Conservation (phyloP, 92 coral and sea anemone species). For the Siderastrea siderea region DNA sequence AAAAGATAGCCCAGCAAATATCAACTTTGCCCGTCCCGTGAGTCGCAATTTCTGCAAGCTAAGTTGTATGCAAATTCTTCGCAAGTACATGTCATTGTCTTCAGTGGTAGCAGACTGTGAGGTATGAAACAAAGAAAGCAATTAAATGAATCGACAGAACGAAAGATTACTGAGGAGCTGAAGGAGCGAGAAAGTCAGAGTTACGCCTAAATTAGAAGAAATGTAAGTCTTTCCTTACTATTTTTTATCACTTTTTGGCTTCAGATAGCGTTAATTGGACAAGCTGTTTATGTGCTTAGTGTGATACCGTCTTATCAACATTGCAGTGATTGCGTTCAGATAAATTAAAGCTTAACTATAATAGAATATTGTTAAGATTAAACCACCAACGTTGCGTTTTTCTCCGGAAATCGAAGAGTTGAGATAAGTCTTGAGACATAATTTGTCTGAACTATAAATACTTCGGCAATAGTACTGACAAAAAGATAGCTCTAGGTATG, state of each 20-base stretch:
- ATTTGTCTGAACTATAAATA: too few relatives aligned
- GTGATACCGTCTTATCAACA: too few relatives aligned
- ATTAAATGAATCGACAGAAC: not conserved
- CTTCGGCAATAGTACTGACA: too few relatives aligned
- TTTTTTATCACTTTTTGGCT: not conserved
- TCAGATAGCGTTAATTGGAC: too few relatives aligned
- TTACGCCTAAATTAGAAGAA: not conserved
- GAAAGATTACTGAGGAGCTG: not conserved
- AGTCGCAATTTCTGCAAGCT: not conserved
- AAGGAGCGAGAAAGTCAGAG: not conserved
- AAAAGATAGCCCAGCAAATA: not conserved
- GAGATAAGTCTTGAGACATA: too few relatives aligned
- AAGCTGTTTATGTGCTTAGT: too few relatives aligned
- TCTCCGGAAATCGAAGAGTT: too few relatives aligned
- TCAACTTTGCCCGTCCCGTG: not conserved
- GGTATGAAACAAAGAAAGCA: not conserved
- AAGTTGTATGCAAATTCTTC: conserved; percentile 14
- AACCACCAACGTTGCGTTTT: too few relatives aligned
- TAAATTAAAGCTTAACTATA: too few relatives aligned
- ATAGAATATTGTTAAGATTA: too few relatives aligned
- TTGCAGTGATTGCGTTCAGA: too few relatives aligned
- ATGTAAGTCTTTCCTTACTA: conserved; percentile 22
- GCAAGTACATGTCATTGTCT: not conserved
- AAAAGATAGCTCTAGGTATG: too few relatives aligned
- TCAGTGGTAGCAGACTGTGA: not conserved